phyloP scores from a whole-genome alignment of 1,140 invertebrate species.

The Leptinotarsa texana region DNA sequence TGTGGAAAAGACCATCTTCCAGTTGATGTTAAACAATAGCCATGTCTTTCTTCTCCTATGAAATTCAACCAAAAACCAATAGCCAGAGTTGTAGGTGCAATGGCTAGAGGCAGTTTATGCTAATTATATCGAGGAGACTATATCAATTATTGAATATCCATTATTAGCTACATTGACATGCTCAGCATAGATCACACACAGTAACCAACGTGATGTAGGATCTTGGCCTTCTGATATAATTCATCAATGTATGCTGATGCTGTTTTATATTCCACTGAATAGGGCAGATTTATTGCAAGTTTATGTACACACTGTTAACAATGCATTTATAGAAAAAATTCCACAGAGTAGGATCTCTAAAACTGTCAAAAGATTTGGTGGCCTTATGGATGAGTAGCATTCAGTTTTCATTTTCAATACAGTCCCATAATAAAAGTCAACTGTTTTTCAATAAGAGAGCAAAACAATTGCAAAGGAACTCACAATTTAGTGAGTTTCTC shows the following conservation, averaged over 20 bases:
- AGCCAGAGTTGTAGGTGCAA: conserved; percentile 91
- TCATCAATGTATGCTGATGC: conserved; percentile 94
- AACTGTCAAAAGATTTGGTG: conserved; percentile 98
- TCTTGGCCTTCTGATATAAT: conserved; percentile 90
- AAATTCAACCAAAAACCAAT: conserved; percentile 82
- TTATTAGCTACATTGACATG: conserved; percentile 95
- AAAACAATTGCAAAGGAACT: too few relatives aligned
- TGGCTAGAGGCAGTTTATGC: conserved; percentile 92
- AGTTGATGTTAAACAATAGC: conserved; percentile 89
- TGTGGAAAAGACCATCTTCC: conserved; percentile 64
- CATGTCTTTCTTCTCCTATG: conserved; percentile 87
- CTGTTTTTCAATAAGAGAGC: background rate
- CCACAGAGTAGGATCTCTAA: conserved; percentile 97
- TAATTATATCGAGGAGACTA: conserved; percentile 88
- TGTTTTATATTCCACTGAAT: conserved; percentile 95
- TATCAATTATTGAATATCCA: conserved; percentile 95
- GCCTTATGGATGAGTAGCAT: conserved; percentile 84
- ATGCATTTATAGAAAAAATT: conserved; percentile 98
- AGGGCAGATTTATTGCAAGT: conserved; percentile 89
- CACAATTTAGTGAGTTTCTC: too few relatives aligned
- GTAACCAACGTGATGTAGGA: conserved; percentile 81
- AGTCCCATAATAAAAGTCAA: background rate
- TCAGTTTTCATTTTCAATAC: background rate
- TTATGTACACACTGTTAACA: conserved; percentile 92
- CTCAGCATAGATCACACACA: conserved; percentile 72